phyloP scores from a whole-genome alignment of 1,140 invertebrate genomes.

The Lerema accius region DNA sequence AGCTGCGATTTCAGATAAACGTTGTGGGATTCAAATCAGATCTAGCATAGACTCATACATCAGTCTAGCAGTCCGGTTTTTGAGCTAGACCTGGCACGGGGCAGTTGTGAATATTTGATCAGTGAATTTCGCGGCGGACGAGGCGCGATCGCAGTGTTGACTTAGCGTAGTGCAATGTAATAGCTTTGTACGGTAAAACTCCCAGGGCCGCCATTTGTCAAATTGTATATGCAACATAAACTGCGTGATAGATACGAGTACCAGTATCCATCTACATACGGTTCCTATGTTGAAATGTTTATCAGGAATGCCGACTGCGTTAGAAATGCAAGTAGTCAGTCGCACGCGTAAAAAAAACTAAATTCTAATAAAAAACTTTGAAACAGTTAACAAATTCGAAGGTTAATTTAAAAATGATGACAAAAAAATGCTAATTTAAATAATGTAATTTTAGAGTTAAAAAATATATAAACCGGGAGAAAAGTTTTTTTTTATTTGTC shows the following conservation, averaged over 20 bases:
- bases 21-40: slow-evolving; percentile 1
- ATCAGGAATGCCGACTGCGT: not conserved
- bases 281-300: slow-evolving; percentile 1
- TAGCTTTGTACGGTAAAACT: slow-evolving; percentile 33
- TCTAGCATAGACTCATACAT: slow-evolving; percentile 1
- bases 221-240: slow-evolving; percentile 32
- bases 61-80: slow-evolving; percentile 34
- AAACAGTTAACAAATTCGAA: too few species aligned
- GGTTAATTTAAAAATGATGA: too few species aligned
- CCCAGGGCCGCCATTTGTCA: slow-evolving; percentile 23
- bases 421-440: too few species aligned
- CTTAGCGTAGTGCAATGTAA: slow-evolving; percentile 33
- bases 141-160: slow-evolving; percentile 40
- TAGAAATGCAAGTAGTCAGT: not conserved
- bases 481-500: too few species aligned
- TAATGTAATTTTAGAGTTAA: too few species aligned
- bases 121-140: slow-evolving; percentile 48
- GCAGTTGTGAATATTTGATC: slow-evolving; percentile 64
- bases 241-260: slow-evolving; percentile 20
- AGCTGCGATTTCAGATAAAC: too few species aligned
- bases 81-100: slow-evolving; percentile 38
- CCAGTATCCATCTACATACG: too few species aligned
- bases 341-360: not conserved
- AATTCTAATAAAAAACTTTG: not conserved
- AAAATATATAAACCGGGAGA: too few species aligned